Base-by-base conservation (phyloP, 1,140 invertebrate genomes). In the Lepidotrigona ventralis region DNA sequence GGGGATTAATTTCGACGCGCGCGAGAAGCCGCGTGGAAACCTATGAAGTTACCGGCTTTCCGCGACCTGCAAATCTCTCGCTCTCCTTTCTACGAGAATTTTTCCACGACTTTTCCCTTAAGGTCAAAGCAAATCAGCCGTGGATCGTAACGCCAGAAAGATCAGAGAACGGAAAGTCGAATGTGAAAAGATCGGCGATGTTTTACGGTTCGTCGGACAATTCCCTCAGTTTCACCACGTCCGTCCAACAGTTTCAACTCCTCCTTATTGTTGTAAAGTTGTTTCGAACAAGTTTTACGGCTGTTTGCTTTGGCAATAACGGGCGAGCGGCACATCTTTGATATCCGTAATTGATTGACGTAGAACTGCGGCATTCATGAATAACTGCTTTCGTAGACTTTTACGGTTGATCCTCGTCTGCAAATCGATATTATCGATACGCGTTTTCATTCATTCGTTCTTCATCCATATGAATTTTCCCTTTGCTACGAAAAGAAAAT, bases 1-100 rank as follows among this genome's bases (percentile, higher is more conserved):
- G 29, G 66, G 77, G 77, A 79, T 79, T 70, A 70, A 79, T 69
- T 54, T 79, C 15, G 63, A 68, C 21, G 46, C 46, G 46, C 23
- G 64, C 63, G 66, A 21, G 71, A 79, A 79, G 64, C 77, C 29
- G 23, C 64, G 29, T 15, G 29, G 64, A 79, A 79, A 70, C 64
- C 66, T 58, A 58, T 70, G 63, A 79, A 69, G 46, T 56, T 33
- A 51, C 15, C 12, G 21, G 46, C 29, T 69, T 69, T 56, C 17
- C 64, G 63, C 76, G 76, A 33, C 63, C 11, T 23, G 46, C 68
- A 6, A 1, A 8, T 11, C 68, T 46, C n/a, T 39, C 29, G 23
- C 8, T 29, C 14, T 15, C 0, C 1, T 29, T 14, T 8, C 12
- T 17, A n/a, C 6, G 46, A 15, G 23, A 54, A 79, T 69, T 39